phyloP scores from a whole-genome alignment of 2,797 vertebrate species.

The Phalanger gymnotis region DNA sequence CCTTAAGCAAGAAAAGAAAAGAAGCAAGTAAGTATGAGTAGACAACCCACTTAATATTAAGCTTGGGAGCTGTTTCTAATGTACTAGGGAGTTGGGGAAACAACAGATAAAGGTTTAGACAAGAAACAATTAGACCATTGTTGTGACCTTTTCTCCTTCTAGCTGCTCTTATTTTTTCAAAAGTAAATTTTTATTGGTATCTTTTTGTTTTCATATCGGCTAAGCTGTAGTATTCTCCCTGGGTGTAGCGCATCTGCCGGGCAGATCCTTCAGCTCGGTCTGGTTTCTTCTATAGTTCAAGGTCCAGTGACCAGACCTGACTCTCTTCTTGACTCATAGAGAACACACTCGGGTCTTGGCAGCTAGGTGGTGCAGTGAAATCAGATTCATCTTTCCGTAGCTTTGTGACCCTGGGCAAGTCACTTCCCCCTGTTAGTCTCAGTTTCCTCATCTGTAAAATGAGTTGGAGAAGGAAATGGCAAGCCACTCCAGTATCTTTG shows the following conservation, averaged over 20 bases:
- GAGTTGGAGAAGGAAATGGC: not conserved
- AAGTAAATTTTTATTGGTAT: not conserved
- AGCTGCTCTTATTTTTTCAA: conserved; percentile 21
- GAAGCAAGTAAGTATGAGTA: conserved; percentile 62
- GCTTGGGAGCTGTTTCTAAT: conserved; percentile 7
- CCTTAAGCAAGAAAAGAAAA: conserved; percentile 58
- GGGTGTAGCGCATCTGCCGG: not conserved
- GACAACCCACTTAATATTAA: conserved; percentile 11
- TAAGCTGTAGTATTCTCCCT: not conserved
- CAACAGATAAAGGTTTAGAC: not conserved
- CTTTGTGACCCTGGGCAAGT: not conserved
- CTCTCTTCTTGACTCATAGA: not conserved
- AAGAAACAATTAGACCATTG: conserved; percentile 24
- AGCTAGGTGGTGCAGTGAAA: not conserved
- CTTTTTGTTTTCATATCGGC: not conserved
- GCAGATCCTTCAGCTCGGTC: not conserved
- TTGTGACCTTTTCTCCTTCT: conserved; percentile 27
- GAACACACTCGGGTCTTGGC: not conserved
- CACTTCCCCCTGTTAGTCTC: not conserved
- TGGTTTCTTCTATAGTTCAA: not conserved
- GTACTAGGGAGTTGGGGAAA: conserved; percentile 25
- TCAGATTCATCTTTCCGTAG: too few relatives aligned
- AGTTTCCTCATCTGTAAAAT: not conserved
- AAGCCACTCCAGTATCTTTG: not conserved
- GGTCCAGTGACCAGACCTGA: not conserved